Evolutionary conservation across 2,797 vertebrate species (phyloP), one percentile per base, ranked within the genome.

Genomic region (Danionella dracula): DNA sequence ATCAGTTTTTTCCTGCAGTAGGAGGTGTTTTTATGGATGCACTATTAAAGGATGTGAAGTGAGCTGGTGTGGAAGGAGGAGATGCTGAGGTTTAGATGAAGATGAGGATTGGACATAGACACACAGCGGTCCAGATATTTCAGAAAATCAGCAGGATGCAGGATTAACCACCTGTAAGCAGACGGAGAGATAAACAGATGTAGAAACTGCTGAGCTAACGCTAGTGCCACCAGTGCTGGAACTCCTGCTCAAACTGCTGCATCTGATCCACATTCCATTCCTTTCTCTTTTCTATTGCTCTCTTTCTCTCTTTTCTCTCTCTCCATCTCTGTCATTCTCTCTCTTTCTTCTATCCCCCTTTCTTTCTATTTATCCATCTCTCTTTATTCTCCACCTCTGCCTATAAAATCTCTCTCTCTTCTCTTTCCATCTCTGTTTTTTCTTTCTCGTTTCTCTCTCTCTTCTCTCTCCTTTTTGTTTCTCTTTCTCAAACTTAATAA

Each of bases 131-230:
- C 12, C 42, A 48, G 34, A 68, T 71, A 71, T 68, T 71, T 55
- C 50, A 59, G 49, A 16, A 6, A 3, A 27, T 27, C 23, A 27
- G 23, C 23, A 27, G 23, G 6, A 27, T 27, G 6, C 23, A 27
- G 23, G 23, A 27, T 27, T 27, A 27, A 58, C 54, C 38, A 15
- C 16, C 7, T 48, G 49, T 16, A 61, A 53, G 48, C 16, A 20
- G 46, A 56, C 12, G 8, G 42, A 16, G 23, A 27, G 13, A 54
- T 66, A 76, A 67, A 73, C 71, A 80, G 66, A 82, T 81, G 82
- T 81, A 76, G 77, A 78, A 77, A 78, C 76, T 81, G 76, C 73
- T 82, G 64, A 75, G 70, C 66, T 68, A 71, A 71, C 66, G 70
- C 45, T 56, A 38, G 37, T 19, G 45, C 77, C 80, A 76, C 74